Percentiles rank a stretch among this genome's conserved stretches.
These are phyloP conservation scores for Eulithis testata DNA, from an alignment of 2,888 invertebrate species.

Conservation along the genomic window DNA sequence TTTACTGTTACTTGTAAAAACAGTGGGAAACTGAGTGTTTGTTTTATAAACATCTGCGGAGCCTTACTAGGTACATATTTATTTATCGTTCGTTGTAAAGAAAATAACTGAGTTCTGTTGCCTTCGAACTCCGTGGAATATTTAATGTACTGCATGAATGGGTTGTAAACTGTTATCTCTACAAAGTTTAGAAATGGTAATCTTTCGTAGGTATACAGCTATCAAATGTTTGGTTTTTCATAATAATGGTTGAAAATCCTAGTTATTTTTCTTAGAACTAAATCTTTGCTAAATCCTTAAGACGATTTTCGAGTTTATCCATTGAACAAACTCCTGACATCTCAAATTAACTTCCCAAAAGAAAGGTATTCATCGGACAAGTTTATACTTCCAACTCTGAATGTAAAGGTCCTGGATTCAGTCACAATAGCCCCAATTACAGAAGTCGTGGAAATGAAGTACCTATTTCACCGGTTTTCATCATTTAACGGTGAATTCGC, in stretches of 20 bases:
- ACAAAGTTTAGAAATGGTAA: background rate
- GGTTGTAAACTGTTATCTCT: background rate
- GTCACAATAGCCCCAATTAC: slow-evolving; percentile 72
- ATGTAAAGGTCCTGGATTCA: slow-evolving; percentile 63
- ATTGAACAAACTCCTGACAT: slow-evolving; percentile 32
- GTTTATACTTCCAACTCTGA: slow-evolving; percentile 71
- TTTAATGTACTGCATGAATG: slow-evolving; percentile 13
- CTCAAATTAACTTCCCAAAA: slow-evolving; percentile 70
- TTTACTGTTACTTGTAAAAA: slow-evolving; percentile 56
- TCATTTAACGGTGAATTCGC: slow-evolving; percentile 48
- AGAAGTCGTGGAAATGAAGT: slow-evolving; percentile 66
- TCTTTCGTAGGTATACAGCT: no score
- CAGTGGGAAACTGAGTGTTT: slow-evolving; percentile 59
- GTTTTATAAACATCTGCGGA: slow-evolving; percentile 58
- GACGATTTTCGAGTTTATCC: slow-evolving; percentile 10
- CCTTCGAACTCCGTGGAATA: slow-evolving; percentile 17
- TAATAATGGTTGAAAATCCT: no score
- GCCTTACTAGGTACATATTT: slow-evolving; percentile 47
- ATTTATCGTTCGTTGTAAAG: slow-evolving; percentile 57
- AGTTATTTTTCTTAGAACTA: no score
- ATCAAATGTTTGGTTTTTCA: no score
- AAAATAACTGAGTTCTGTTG: slow-evolving; percentile 48
- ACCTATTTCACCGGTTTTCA: slow-evolving; percentile 52
- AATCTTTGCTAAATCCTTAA: background rate
- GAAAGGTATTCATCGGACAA: slow-evolving; percentile 70